phyloP scores from a whole-genome alignment of 2,113 vertebrate species.

The Engraulis encrasicolus region DNA sequence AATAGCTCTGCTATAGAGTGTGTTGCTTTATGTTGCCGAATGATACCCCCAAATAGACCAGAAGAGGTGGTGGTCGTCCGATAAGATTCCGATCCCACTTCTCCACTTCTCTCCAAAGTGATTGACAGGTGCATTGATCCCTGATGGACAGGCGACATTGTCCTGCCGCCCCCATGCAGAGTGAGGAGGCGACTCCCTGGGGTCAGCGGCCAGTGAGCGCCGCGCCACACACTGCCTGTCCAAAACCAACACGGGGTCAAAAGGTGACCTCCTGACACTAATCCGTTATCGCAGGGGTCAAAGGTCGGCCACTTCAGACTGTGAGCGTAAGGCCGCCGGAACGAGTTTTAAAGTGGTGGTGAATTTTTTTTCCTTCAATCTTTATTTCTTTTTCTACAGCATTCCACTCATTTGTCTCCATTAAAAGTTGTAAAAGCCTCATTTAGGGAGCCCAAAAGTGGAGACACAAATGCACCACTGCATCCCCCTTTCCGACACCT shows the following conservation, averaged over 20 bases:
- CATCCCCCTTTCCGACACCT: no score
- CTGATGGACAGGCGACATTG: constrained; percentile 72
- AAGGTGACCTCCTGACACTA: constrained; percentile 56
- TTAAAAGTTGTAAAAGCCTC: no score
- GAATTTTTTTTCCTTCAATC: no score
- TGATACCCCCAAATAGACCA: not conserved
- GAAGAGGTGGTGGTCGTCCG: constrained; percentile 5
- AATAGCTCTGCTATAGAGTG: no score
- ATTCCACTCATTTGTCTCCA: no score
- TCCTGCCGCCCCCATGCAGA: constrained; percentile 36
- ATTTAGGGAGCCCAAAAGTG: no score
- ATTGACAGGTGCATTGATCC: constrained; percentile 69
- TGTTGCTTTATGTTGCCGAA: not conserved
- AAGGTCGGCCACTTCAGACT: constrained; percentile 52
- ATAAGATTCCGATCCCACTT: no score
- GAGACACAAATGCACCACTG: no score
- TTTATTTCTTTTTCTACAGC: no score
- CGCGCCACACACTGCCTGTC: constrained; percentile 57
- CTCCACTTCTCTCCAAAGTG: constrained; percentile 38
- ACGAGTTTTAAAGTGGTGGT: no score
- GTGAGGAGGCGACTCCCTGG: constrained; percentile 45
- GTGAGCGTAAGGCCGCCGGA: no score
- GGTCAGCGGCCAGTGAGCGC: constrained; percentile 58
- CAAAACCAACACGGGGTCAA: constrained; percentile 56
- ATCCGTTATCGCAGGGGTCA: constrained; percentile 61